Evolutionary conservation across 2,113 vertebrate genomes (phyloP), one percentile per base, ranked within the genome.

Genomic region (Plestiodon gilberti): DNA sequence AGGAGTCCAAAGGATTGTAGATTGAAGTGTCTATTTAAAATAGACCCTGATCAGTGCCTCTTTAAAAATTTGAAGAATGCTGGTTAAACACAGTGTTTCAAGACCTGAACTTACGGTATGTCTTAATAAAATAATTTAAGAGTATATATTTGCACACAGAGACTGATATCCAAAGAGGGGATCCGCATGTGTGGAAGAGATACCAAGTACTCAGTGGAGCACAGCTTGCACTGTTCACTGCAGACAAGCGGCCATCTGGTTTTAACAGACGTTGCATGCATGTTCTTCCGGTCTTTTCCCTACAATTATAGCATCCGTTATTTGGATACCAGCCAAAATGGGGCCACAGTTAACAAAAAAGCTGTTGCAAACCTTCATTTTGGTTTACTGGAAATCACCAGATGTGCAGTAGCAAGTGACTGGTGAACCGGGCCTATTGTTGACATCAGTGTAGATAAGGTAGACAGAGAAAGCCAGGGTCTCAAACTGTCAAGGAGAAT

Each of bases 401-500:
- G 91, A 93, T 91, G 87, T 38, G 25, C 17, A 43, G 14, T 35
- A 40, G n/a, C 1, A 25, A 57, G 40, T 35, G 69, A 40, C 64
- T 30, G 10, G 7, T 43, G 30, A 30, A 73, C 57, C 33, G 55
- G 48, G 40, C 57, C 40, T 64, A 52, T 11, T 76, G 59, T 91
- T 84, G 90, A 17, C 90, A 78, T 93, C 83, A 91, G 93, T 84
- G 92, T 89, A 94, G 85, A 91, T 85, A 89, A 55, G 85, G 84
- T 20, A 82, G 92, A 69, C 69, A 79, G 30, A 91, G 82, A 43
- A 82, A 85, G 86, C 89, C 86, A 93, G 87, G 93, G 89, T 94
- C 95, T 94, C 90, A 88, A 93, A 94, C 71, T 81, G 93, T 91
- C 80, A 90, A 92, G 94, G 93, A 94, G 88, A 96, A 95, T 94